A percentile compares a stretch with the other conserved stretches of the same genome.
phyloP scores from a whole-genome alignment of 2,888 invertebrate species.

The Scotopteryx bipunctaria region DNA sequence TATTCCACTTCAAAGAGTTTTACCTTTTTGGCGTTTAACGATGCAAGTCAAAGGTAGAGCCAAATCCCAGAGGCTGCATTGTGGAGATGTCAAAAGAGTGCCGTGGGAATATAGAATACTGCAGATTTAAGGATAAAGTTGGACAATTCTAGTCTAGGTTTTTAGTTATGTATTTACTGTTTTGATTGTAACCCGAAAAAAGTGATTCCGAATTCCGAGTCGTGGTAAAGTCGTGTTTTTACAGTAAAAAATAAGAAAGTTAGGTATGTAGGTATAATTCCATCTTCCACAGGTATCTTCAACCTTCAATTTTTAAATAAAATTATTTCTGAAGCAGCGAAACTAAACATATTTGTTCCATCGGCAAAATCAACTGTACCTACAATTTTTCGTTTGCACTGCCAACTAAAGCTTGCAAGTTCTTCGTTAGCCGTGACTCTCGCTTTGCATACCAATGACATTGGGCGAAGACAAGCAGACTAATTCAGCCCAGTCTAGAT shows the following conservation, averaged over 20 bases:
- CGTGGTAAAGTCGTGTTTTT: too few species aligned
- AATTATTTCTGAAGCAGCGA: too few species aligned
- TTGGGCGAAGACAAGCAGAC: constrained; percentile 11
- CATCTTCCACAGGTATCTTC: too few species aligned
- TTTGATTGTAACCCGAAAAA: too few species aligned
- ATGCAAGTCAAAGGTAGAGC: constrained; percentile 22
- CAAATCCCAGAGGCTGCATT: constrained; percentile 15
- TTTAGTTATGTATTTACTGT: background rate
- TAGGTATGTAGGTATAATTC: too few species aligned
- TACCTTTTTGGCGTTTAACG: constrained; percentile 18
- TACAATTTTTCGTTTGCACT: background rate
- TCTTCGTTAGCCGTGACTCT: constrained; percentile 5
- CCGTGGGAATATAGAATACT: constrained; percentile 16
- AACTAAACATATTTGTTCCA: too few species aligned
- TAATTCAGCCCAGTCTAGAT: constrained; percentile 20
- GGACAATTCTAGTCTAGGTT: background rate
- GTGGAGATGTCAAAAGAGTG: constrained; percentile 27
- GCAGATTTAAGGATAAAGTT: constrained; percentile 15
- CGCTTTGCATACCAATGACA: constrained; percentile 7
- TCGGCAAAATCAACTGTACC: background rate
- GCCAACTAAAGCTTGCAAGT: background rate
- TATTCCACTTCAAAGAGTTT: constrained; percentile 10
- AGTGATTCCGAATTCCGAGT: too few species aligned
- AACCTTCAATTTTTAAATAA: too few species aligned
- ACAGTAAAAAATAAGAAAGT: too few species aligned